phyloP scores from a whole-genome alignment of 2,113 vertebrate genomes.

The Elephantulus edwardii region DNA sequence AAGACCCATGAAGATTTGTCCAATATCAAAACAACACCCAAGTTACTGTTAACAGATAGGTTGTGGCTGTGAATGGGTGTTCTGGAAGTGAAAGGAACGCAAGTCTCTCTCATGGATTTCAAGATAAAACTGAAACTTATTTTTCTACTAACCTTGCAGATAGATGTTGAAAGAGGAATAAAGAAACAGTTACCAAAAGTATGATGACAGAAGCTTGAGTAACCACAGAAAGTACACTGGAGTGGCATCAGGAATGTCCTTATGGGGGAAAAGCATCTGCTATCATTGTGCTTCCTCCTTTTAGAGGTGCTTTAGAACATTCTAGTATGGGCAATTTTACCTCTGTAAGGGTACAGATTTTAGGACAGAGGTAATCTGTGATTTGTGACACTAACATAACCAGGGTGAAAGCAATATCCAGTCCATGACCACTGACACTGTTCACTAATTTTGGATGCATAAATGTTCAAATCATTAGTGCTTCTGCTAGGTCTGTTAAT shows the following conservation, averaged over 20 bases:
- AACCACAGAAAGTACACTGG: neutral
- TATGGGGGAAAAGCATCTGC: neutral
- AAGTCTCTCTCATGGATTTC: neutral
- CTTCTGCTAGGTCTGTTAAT: neutral
- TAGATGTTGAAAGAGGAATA: neutral
- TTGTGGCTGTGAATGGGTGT: neutral
- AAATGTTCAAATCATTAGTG: neutral
- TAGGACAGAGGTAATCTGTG: neutral
- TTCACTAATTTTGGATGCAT: neutral
- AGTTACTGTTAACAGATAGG: neutral
- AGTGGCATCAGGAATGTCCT: neutral
- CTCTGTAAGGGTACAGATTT: neutral
- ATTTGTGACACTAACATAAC: neutral
- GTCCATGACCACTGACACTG: neutral
- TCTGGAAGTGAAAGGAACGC: neutral
- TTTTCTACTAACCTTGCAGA: slow-evolving; percentile 14
- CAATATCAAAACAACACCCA: neutral
- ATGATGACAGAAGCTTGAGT: neutral
- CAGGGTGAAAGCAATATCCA: neutral
- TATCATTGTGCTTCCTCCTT: neutral
- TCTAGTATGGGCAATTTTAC: neutral
- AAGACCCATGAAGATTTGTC: neutral
- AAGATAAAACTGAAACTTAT: slow-evolving; percentile 2
- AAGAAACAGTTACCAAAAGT: neutral
- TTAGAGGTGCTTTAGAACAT: neutral